Evolutionary conservation across 2,113 vertebrate species (phyloP).

Genomic region (Plestiodon gilberti): DNA sequence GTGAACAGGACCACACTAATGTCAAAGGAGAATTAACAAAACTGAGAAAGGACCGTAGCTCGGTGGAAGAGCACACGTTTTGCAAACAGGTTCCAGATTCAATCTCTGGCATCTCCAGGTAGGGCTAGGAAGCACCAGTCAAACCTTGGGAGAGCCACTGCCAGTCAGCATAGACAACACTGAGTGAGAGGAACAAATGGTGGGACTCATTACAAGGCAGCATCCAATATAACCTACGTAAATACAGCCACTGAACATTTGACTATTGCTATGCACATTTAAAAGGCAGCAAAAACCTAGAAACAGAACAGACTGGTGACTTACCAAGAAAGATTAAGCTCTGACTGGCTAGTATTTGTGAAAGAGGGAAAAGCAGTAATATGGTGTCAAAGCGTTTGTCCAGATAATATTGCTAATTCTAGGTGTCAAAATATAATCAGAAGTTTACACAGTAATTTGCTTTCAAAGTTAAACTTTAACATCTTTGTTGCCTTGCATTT

Average conservation of each 20-base stretch:
- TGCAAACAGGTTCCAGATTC: too few relatives aligned
- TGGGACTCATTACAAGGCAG: slow-evolving; percentile 12
- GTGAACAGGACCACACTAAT: too few relatives aligned
- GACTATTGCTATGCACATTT: slow-evolving; percentile 52
- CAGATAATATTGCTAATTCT: not conserved
- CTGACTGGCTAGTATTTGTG: not conserved
- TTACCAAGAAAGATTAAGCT: slow-evolving; percentile 26
- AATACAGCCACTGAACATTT: slow-evolving; percentile 20
- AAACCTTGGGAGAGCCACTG: too few relatives aligned
- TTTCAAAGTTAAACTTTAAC: not conserved
- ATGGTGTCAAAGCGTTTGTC: not conserved
- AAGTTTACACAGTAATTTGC: not conserved
- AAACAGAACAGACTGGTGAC: slow-evolving; percentile 25
- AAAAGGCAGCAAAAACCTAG: slow-evolving; percentile 41
- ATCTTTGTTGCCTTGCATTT: not conserved
- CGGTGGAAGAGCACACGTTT: too few relatives aligned
- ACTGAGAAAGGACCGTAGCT: too few relatives aligned
- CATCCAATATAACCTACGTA: not conserved
- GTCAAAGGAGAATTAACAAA: slow-evolving; percentile 47
- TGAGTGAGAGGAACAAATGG: too few relatives aligned
- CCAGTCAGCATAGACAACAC: too few relatives aligned
- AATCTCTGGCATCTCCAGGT: too few relatives aligned
- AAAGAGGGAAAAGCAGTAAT: not conserved
- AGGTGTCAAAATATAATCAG: not conserved
- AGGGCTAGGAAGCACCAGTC: too few relatives aligned